Evolutionary conservation across 1,140 invertebrate species (phyloP).

Genomic region (Aricia agestis): DNA sequence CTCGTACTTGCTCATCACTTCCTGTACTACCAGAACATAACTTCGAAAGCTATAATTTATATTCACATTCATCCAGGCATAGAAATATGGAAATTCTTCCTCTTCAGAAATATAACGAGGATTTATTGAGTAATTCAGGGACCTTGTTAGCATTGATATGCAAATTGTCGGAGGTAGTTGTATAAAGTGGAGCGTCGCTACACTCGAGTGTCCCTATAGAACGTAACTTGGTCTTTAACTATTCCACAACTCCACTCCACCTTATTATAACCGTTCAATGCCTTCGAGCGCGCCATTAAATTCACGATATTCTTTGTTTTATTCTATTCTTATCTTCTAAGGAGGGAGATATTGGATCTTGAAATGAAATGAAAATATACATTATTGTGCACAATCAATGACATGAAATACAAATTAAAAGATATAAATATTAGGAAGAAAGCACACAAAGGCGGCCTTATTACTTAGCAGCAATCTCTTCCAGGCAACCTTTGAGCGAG

Average conservation of each 20-base stretch:
- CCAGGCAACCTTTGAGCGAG: too few species aligned
- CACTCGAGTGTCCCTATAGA: conserved; percentile 4
- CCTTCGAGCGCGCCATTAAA: neutral
- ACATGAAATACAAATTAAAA: too few species aligned
- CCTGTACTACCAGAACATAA: too few species aligned
- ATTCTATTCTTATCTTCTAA: neutral
- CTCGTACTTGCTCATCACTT: too few species aligned
- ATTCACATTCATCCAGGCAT: neutral
- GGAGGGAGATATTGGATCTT: too few species aligned
- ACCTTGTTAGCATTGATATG: conserved; percentile 14
- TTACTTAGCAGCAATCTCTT: too few species aligned
- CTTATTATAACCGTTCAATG: conserved; percentile 14
- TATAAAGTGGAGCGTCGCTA: neutral
- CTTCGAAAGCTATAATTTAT: too few species aligned
- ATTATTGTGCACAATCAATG: too few species aligned
- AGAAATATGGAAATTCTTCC: neutral
- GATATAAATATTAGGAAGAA: too few species aligned
- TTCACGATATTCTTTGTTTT: neutral
- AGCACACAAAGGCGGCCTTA: too few species aligned
- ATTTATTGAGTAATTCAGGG: conserved; percentile 14
- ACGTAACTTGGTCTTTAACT: neutral
- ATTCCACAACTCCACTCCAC: neutral
- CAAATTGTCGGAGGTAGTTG: conserved; percentile 14
- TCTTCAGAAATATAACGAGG: neutral
- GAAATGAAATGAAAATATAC: too few species aligned